Evolutionary conservation across 1,140 invertebrate species (phyloP).

Genomic region (Lepidurus arcticus): DNA sequence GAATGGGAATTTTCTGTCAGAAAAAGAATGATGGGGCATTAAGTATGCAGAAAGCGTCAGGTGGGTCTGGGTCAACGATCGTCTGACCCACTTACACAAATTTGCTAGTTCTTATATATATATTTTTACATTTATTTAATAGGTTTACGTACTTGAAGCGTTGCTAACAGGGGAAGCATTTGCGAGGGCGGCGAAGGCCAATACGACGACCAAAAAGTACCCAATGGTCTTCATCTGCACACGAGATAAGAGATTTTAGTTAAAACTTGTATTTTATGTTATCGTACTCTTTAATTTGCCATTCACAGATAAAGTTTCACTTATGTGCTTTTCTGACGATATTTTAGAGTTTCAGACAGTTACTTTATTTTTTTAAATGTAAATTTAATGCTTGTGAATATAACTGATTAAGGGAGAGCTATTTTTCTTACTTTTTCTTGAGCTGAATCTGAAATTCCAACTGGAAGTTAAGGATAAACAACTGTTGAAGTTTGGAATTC

Average conservation of each 20-base stretch:
- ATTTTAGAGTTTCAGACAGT: too few species aligned
- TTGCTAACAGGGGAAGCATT: background rate
- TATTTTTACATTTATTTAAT: background rate
- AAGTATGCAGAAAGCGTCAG: background rate
- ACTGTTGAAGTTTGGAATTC: slow-evolving; percentile 3
- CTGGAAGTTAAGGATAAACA: slow-evolving; percentile 3
- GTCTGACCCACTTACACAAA: background rate
- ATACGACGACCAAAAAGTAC: background rate
- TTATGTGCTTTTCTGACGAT: too few species aligned
- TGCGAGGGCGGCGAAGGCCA: background rate
- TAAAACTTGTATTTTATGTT: background rate
- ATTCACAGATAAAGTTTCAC: too few species aligned
- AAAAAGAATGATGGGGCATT: background rate
- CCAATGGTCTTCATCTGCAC: slow-evolving; percentile 13
- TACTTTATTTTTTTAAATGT: too few species aligned
- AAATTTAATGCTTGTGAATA: background rate
- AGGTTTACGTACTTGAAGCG: background rate
- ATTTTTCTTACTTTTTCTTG: background rate
- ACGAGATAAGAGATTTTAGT: background rate
- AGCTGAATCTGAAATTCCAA: background rate
- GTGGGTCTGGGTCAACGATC: background rate
- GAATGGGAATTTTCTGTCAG: background rate
- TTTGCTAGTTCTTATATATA: background rate
- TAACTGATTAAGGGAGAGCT: background rate
- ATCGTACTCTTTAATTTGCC: background rate